Evolutionary conservation across 2,797 vertebrate genomes (phyloP).

Genomic region (Diplodus sargus): DNA sequence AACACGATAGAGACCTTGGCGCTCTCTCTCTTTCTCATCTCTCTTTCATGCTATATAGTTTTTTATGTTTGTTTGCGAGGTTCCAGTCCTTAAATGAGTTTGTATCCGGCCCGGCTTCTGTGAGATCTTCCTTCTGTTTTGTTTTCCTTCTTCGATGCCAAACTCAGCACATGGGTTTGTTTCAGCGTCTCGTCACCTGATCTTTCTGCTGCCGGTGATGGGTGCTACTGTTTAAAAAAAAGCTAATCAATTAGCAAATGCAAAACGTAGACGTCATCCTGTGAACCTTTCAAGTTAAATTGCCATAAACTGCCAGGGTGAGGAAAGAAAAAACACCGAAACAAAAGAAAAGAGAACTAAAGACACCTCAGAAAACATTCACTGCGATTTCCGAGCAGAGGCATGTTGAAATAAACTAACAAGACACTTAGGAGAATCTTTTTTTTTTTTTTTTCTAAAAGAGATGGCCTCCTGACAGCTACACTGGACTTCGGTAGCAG

Average conservation of each 20-base stretch:
- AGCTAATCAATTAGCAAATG: neutral
- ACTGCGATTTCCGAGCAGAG: neutral
- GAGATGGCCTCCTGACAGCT: constrained; percentile 15
- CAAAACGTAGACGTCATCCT: neutral
- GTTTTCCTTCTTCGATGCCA: neutral
- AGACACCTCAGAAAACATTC: neutral
- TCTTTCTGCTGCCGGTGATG: neutral
- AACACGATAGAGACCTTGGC: neutral
- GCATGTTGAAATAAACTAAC: neutral
- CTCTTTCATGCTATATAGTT: neutral
- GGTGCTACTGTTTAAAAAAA: neutral
- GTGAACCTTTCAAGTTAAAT: neutral
- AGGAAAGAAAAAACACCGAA: neutral
- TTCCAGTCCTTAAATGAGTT: neutral
- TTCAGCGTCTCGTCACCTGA: neutral
- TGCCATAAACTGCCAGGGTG: neutral
- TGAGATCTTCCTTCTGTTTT: neutral
- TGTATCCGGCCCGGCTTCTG: neutral
- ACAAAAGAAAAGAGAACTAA: neutral
- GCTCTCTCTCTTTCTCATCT: neutral
- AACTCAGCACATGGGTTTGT: neutral
- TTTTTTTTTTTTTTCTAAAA: constrained; percentile 1
- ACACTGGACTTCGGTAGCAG: neutral
- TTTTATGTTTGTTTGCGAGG: neutral
- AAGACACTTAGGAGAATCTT: neutral